Conservation (phyloP, 2,888 invertebrate genomes). For the Mythimna ferrago region DNA sequence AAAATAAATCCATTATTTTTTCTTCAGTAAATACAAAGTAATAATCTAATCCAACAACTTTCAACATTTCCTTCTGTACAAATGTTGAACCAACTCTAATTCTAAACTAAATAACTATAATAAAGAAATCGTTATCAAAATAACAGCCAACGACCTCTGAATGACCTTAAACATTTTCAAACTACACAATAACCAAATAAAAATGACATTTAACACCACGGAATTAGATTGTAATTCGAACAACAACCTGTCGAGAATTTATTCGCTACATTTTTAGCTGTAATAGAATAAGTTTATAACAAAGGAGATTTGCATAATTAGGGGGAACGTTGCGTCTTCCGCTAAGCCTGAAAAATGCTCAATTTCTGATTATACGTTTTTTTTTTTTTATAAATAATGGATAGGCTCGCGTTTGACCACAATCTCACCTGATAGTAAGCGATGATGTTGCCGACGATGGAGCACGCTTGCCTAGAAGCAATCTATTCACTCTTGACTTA, state of each 20-base stretch:
- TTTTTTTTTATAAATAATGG: too few relatives aligned
- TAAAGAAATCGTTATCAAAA: constrained; percentile 42
- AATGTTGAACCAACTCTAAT: constrained; percentile 37
- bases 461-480: too few relatives aligned
- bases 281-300: constrained; percentile 71
- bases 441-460: too few relatives aligned
- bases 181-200: constrained; percentile 42
- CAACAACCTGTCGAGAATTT: constrained; percentile 49
- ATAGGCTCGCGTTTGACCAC: too few relatives aligned
- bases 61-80: background rate
- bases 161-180: constrained; percentile 43
- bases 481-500: too few relatives aligned
- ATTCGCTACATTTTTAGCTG: constrained; percentile 62
- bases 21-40: constrained; percentile 22
- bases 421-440: too few relatives aligned
- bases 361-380: constrained; percentile 57
- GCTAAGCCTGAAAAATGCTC: constrained; percentile 55
- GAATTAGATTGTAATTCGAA: constrained; percentile 46
- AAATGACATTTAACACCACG: constrained; percentile 48
- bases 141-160: constrained; percentile 46
- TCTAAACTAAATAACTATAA: constrained; percentile 35
- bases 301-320: constrained; percentile 75
- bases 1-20: constrained; percentile 4
- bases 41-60: constrained; percentile 21
- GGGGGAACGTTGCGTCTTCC: constrained; percentile 63